These are phyloP conservation scores for Hipparchia sbordonii DNA, from an alignment of 2,888 invertebrate genomes.

Conservation along the genomic window DNA sequence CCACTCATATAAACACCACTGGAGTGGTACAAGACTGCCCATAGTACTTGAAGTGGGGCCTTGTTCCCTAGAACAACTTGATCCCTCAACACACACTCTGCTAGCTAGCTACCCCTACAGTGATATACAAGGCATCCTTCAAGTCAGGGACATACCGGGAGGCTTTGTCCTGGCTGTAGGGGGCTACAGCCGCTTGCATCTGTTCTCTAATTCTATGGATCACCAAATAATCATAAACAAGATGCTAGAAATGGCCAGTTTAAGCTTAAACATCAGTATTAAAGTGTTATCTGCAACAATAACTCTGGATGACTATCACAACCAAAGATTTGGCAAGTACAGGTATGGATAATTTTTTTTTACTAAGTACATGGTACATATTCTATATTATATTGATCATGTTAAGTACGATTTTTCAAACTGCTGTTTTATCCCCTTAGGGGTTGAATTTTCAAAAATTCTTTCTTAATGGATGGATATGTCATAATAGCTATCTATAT, in stretches of 20 bases:
- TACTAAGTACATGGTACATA: neutral
- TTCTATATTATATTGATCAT: no score
- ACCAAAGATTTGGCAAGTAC: conserved; percentile 95
- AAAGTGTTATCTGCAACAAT: conserved; percentile 92
- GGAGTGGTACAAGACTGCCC: conserved; percentile 96
- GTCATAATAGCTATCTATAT: no score
- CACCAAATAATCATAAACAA: conserved; percentile 94
- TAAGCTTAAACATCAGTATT: conserved; percentile 91
- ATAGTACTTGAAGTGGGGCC: conserved; percentile 96
- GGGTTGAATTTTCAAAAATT: no score
- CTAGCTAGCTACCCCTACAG: conserved; percentile 84
- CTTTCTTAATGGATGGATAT: no score
- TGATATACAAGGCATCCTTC: conserved; percentile 77
- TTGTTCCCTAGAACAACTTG: conserved; percentile 95
- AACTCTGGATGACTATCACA: conserved; percentile 92
- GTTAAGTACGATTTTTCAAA: no score
- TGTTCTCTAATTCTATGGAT: conserved; percentile 92
- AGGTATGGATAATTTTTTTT: conserved; percentile 80
- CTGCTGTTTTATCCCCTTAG: no score
- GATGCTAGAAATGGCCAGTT: conserved; percentile 91
- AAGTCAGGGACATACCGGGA: conserved; percentile 94
- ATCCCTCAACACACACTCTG: conserved; percentile 91
- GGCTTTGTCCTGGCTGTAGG: conserved; percentile 96
- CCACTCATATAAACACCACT: conserved; percentile 97
- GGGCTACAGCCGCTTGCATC: conserved; percentile 94